A percentile compares a stretch with the other conserved stretches of the same genome.
These are phyloP conservation scores for Osmoderma eremita DNA, from an alignment of 2,888 invertebrate species.

Conservation along the genomic window DNA sequence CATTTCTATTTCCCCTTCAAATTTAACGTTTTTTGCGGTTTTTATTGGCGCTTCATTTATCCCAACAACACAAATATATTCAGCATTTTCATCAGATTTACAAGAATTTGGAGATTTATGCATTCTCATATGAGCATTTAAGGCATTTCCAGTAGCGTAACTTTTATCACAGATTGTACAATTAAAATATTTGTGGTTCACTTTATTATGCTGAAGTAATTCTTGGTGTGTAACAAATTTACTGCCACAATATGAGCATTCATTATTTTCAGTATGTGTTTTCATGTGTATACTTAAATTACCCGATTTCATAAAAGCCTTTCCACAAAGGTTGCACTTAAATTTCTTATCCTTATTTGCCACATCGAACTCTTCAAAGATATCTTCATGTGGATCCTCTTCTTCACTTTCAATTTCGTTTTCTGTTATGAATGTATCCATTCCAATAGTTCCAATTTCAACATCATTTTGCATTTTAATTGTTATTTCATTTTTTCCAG, in stretches of 20 bases:
- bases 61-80: conserved; percentile 37
- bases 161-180: conserved; percentile 38
- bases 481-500: conserved; percentile 3
- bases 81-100: conserved; percentile 32
- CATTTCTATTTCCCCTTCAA: conserved; percentile 29
- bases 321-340: conserved; percentile 22
- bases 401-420: conserved; percentile 17
- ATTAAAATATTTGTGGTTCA: conserved; percentile 26
- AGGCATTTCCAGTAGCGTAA: conserved; percentile 31
- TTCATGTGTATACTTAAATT: conserved; percentile 36
- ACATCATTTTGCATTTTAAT: conserved; percentile 11
- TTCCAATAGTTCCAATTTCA: conserved; percentile 2
- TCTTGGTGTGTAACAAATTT: conserved; percentile 26
- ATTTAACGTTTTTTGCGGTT: conserved; percentile 12
- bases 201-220: conserved; percentile 29
- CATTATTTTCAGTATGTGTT: conserved; percentile 34
- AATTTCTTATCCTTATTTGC: conserved; percentile 19
- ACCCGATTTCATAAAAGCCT: conserved; percentile 25
- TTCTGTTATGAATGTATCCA: conserved; percentile 15
- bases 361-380: conserved; percentile 15
- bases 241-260: conserved; percentile 23
- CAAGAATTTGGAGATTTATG: conserved; percentile 23
- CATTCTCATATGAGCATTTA: conserved; percentile 35
- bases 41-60: conserved; percentile 13
- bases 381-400: neutral